Evolutionary conservation across 2,797 vertebrate genomes (phyloP).

Genomic region (Cygnus olor): DNA sequence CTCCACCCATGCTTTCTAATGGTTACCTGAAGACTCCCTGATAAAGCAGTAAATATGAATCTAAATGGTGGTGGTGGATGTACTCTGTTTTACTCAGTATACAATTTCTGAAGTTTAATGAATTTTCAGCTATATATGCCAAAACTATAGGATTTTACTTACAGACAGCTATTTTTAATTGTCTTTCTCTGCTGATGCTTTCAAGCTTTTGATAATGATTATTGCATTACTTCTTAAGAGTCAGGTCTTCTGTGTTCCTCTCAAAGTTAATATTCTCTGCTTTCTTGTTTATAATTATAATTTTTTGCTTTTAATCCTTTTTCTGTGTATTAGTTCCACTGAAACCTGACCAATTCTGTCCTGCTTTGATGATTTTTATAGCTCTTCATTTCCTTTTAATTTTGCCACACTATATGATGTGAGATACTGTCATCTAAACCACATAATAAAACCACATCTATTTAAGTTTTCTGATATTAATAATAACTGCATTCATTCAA

Average conservation of each 20-base stretch:
- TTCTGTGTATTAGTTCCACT: background rate
- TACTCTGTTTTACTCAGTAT: background rate
- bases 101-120: background rate
- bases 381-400: background rate
- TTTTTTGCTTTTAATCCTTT: background rate
- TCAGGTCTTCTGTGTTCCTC: background rate
- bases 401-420: background rate
- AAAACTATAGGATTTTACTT: background rate
- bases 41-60: background rate
- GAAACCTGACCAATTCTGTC: background rate
- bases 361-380: background rate
- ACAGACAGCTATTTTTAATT: background rate
- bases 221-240: background rate
- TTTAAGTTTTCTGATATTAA: background rate
- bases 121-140: background rate
- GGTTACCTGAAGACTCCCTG: rapidly evolving
- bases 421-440: background rate
- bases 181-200: background rate
- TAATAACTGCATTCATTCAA: background rate
- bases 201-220: background rate
- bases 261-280: background rate
- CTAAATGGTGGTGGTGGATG: background rate
- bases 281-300: background rate
- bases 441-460: background rate
- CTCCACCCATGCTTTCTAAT: background rate